Evolutionary conservation across 2,113 vertebrate genomes (phyloP), one percentile per base, ranked within the genome.

Genomic region (Pantherophis guttatus): DNA sequence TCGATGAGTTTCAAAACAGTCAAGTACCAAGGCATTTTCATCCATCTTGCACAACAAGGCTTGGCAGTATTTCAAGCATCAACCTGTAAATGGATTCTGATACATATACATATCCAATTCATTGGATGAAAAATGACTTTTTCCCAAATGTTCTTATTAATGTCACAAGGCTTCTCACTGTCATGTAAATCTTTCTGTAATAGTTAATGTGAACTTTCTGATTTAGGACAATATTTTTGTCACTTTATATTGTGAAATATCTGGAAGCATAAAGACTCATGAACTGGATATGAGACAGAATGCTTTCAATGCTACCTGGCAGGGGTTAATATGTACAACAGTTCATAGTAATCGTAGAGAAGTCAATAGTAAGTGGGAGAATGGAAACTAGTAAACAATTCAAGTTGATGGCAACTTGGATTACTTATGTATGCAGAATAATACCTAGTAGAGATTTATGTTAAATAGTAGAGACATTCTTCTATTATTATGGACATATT

Each of bases 401-500:
- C 29, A 93, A 91, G 75, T 13, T 93, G 23, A 0, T 19, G 90
- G 50, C 50, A 5, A 0, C 29, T 95, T 91, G 86, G 39, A 23
- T 94, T 53, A 65, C 87, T 55, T 58, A 58, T 48, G 26, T 0
- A 0, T 87, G 8, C 52, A 7, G 65, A 92, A 50, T 75, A 87
- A 58, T 1, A 2, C 0, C 0, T 57, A 94, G 81, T 85, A 89
- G 89, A 93, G 65, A 65, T 39, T 21, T 93, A 48, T 26, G 33
- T 0, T 8, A 2, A 2, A 39, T 0, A n/a, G n/a, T 5, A 0
- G 0, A 87, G 52, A 85, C 62, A 21, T 91, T 93, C 0, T 0
- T 0, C 55, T 0, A 0, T 0, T 0, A 0, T 15, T 94, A 91
- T 92, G 93, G 44, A 24, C 50, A 3, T 12, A 87, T 26, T 0